Percentiles rank a stretch among this genome's conserved stretches.
phyloP scores from a whole-genome alignment of 2,113 vertebrate genomes.

The Peromyscus leucopus region DNA sequence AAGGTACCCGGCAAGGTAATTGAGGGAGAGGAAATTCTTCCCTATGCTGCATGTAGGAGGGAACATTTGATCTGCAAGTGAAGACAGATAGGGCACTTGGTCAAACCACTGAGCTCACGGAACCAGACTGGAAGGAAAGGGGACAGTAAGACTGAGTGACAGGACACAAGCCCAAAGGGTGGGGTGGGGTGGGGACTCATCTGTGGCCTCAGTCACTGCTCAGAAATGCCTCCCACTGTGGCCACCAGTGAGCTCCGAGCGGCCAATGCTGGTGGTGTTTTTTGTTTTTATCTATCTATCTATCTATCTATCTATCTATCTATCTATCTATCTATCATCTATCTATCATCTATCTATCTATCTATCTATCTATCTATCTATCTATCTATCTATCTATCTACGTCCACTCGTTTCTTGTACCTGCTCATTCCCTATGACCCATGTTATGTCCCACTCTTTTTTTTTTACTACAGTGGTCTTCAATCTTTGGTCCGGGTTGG shows the following conservation, averaged over 20 bases:
- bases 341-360: too few species aligned
- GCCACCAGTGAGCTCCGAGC: background rate
- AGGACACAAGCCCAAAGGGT: background rate
- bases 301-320: too few species aligned
- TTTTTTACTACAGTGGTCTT: background rate
- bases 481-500: background rate
- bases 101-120: background rate
- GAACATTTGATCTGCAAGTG: conserved; percentile 91
- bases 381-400: background rate
- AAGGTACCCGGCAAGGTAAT: conserved; percentile 96
- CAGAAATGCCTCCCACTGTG: background rate
- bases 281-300: too few species aligned
- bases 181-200: background rate
- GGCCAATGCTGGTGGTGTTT: background rate
- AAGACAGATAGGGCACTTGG: background rate
- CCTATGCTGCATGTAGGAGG: conserved; percentile 94
- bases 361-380: too few species aligned
- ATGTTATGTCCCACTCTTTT: background rate
- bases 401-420: background rate
- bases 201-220: background rate
- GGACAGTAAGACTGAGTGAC: background rate
- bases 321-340: background rate
- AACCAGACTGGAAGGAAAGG: background rate
- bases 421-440: background rate
- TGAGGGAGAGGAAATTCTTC: conserved; percentile 96